Base-by-base conservation (phyloP, 2,888 invertebrate genomes). In the Drosophila atroscutellata region DNA sequence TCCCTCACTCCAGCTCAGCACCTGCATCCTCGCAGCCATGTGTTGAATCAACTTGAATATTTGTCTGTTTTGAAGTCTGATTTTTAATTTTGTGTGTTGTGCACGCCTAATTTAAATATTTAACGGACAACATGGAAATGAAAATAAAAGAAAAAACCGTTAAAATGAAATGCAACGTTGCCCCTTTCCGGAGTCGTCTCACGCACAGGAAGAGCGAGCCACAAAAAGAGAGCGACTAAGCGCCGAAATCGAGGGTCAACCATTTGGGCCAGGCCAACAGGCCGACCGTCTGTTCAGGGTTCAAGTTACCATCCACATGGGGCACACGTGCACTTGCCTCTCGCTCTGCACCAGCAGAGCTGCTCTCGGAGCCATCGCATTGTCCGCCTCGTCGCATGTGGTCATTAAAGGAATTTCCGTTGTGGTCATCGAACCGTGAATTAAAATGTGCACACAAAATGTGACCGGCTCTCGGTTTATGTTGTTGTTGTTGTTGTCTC, bases 341-440 rank as follows among this genome's bases (percentile, higher is more conserved):
- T 49, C 26, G 52, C 64, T 69, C 60, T 68, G 66, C 67, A 49
- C 51, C 77, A 64, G 80, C 70, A 66, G 68, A 68, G 80, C 72
- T 63, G 68, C 61, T 61, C 67, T 42, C 55, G 52, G 32, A 56
- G 62, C 55, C 65, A 51, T 47, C 55, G 37, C 81, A 72, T 78
- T 78, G 80, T 73, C 68, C 73, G 68, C 77, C 75, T 82, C 77
- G 82, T 81, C 76, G 77, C 77, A 85, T 76, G 77, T 78, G 80
- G 86, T 84, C 85, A 83, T 85, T 83, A 87, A 86, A 85, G 82
- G 85, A 89, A 89, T 91, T 86, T 89, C 91, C 91, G 85, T 82
- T 81, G 83, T 84, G 89, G 79, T 75, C 87, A 85, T 72, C 85
- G 83, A 90, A 80, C 83, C 88, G 78, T 89, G 76, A 84, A 90